phyloP scores from a whole-genome alignment of 2,888 invertebrate genomes.

The Synanthedon andrenaeformis region DNA sequence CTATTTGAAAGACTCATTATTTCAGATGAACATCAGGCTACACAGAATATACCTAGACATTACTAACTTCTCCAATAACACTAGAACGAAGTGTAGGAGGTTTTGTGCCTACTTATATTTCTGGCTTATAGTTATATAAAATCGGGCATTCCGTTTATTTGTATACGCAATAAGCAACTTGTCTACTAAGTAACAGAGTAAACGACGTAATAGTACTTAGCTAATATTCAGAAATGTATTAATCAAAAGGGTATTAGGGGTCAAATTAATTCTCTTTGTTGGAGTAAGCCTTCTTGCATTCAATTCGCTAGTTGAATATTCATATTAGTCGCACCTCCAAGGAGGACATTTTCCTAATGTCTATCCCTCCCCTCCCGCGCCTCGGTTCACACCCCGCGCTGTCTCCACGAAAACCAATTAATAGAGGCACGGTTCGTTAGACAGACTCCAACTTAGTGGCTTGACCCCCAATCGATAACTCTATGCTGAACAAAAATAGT shows the following conservation, averaged over 20 bases:
- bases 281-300: constrained; percentile 18
- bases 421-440: constrained; percentile 48
- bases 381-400: constrained; percentile 5
- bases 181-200: no score
- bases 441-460: constrained; percentile 26
- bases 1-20: no score
- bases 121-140: no score
- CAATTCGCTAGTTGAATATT: constrained; percentile 47
- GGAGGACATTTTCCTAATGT: constrained; percentile 19
- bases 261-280: constrained; percentile 31
- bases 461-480: constrained; percentile 30
- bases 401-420: constrained; percentile 43
- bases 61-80: neutral
- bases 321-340: constrained; percentile 26
- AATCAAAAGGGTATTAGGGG: constrained; percentile 27
- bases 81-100: neutral
- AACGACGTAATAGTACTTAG: neutral
- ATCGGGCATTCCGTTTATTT: no score
- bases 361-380: constrained; percentile 11
- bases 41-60: no score
- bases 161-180: no score
- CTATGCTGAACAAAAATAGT: neutral
- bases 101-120: no score
- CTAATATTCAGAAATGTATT: constrained; percentile 3
- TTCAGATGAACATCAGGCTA: no score